Evolutionary conservation across 2,113 vertebrate species (phyloP), one percentile per base, ranked within the genome.

Genomic region (Nymphicus hollandicus): DNA sequence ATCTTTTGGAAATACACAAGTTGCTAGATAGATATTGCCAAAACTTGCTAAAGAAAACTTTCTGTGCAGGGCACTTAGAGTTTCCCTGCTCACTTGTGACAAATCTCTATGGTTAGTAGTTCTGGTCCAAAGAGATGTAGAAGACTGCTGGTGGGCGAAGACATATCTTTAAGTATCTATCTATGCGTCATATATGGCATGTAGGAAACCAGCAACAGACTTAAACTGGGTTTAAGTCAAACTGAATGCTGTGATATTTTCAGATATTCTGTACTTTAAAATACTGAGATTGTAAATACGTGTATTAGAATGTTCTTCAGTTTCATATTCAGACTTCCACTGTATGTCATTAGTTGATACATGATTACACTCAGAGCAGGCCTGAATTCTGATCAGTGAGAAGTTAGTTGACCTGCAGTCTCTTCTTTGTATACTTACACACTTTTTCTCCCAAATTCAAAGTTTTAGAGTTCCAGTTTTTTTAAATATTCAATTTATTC

Each of bases 141-240:
- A 58, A 61, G 61, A 37, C 4, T 1, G 20, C 37, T 64, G 52
- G 7, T 2, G 5, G 20, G 13, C 2, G 1, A 58, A 29, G 33
- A 43, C 29, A 37, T 2, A 0, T 49, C 15, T 87, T 79, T 33
- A 56, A 88, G 27, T 60, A 15, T 68, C 22, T 66, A 15, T 81
- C 69, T 53, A 19, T 74, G 47, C 2, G 3, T 31, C 60, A 23
- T 53, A 10, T 29, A 46, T 11, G 11, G 20, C 16, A 17, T 73
- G 47, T 46, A 81, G 85, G 50, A 93, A 94, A 68, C 18, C 25
- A 81, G 39, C n/a, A 84, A 31, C 24, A 19, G 44, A 89, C 18
- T 58, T 58, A n/a, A 58, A n/a, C 31, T 58, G 19, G 70, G 29
- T 65, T 7, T 29, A 46, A 78, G n/a, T 70, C 87, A 44, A 89